Conservation (phyloP, 2,797 vertebrate species). For the Phalloptychus januarius region DNA sequence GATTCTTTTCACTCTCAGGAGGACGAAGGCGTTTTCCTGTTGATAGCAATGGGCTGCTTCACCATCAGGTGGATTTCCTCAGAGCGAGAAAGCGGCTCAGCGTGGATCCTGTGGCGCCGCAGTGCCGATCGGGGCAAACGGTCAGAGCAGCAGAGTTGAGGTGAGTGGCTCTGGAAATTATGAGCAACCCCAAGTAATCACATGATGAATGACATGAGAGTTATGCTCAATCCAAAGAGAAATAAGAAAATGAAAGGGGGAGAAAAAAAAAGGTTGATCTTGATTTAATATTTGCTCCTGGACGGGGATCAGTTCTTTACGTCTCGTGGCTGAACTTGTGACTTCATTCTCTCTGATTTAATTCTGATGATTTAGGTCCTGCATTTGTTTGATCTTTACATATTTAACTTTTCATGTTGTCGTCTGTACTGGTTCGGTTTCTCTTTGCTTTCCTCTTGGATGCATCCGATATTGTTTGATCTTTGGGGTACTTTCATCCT, state of each 20-base stretch:
- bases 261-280: background rate
- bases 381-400: background rate
- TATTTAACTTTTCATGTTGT: background rate
- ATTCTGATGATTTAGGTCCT: background rate
- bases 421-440: background rate
- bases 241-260: background rate
- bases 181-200: background rate
- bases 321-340: background rate
- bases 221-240: background rate
- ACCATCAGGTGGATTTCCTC: background rate
- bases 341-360: conserved; percentile 2
- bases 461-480: background rate
- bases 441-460: background rate
- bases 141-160: background rate
- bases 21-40: background rate
- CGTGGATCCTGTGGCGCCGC: background rate
- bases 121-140: background rate
- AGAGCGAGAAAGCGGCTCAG: background rate
- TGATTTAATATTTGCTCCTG: background rate
- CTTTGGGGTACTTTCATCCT: background rate
- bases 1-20: background rate
- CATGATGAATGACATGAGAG: background rate
- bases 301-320: background rate
- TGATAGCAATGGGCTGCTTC: background rate
- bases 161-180: background rate